Evolutionary conservation across 2,113 vertebrate species (phyloP).

Genomic region (Petroica traversi): DNA sequence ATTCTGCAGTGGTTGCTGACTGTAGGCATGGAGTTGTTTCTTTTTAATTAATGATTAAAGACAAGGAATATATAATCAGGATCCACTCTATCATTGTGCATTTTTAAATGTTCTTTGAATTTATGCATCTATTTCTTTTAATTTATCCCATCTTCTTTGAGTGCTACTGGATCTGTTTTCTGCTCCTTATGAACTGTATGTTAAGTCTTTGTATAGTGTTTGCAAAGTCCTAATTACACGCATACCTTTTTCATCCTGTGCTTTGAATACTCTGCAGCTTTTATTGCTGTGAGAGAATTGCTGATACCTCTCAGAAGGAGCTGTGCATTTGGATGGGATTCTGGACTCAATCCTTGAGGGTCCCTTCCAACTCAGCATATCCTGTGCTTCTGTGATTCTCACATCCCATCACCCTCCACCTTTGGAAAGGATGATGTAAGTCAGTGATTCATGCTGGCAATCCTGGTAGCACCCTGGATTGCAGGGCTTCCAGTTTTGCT

Average conservation of each 20-base stretch:
- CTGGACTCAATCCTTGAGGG: neutral
- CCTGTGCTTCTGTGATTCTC: neutral
- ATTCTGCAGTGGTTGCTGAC: conserved; percentile 33
- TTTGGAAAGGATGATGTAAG: neutral
- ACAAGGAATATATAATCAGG: neutral
- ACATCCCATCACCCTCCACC: neutral
- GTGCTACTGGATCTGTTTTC: neutral
- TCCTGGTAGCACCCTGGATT: neutral
- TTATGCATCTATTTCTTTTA: neutral
- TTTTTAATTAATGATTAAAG: conserved; percentile 18
- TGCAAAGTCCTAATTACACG: neutral
- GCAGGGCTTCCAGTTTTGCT: neutral
- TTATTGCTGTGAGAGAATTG: neutral
- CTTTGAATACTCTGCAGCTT: neutral
- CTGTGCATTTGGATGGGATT: neutral
- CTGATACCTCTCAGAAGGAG: neutral
- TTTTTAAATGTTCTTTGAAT: neutral
- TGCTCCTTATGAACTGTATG: neutral
- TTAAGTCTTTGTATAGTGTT: neutral
- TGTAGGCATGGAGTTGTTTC: neutral
- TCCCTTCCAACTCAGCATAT: neutral
- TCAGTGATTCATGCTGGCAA: neutral
- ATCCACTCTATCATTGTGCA: neutral
- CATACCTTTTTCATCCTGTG: neutral
- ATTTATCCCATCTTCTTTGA: neutral